A percentile compares a stretch with the other conserved stretches of the same genome.
phyloP scores from a whole-genome alignment of 2,888 invertebrate genomes.

The Pediacus dermestoides region DNA sequence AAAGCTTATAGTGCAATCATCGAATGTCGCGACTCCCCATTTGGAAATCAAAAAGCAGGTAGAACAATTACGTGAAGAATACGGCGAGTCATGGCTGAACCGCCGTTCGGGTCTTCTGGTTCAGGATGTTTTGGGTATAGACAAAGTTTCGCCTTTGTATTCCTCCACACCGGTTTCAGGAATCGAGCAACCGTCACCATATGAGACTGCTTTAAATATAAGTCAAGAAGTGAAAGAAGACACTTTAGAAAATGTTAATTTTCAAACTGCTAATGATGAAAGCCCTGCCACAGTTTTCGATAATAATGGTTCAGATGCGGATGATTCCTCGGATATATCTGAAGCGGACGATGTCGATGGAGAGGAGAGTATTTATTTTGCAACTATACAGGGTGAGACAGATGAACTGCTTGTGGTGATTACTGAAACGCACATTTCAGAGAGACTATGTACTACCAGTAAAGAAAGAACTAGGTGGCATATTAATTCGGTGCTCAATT shows the following conservation, averaged over 20 bases:
- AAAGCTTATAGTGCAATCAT: conserved; percentile 27
- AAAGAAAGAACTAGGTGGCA: conserved; percentile 50
- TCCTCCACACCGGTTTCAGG: conserved; percentile 26
- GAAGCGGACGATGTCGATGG: conserved; percentile 40
- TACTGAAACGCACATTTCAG: conserved; percentile 43
- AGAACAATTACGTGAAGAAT: conserved; percentile 55
- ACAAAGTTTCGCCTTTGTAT: conserved; percentile 33
- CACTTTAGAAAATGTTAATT: conserved; percentile 10
- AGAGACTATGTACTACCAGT: conserved; percentile 40
- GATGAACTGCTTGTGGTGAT: conserved; percentile 46
- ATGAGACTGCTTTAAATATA: conserved; percentile 10
- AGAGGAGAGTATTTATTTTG: conserved; percentile 44
- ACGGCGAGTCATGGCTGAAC: conserved; percentile 61
- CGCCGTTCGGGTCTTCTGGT: conserved; percentile 45
- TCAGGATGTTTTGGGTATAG: conserved; percentile 56
- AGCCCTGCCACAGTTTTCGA: conserved; percentile 9
- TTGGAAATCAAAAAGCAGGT: conserved; percentile 59
- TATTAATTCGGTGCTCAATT: conserved; percentile 53
- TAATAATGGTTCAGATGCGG: conserved; percentile 6
- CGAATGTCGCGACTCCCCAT: conserved; percentile 47
- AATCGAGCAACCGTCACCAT: conserved; percentile 6
- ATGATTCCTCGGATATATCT: conserved; percentile 23
- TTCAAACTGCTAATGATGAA: conserved; percentile 18
- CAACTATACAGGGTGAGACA: conserved; percentile 40
- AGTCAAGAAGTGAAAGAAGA: not conserved